Base-by-base conservation (phyloP, 37 sponge, comb jelly and placozoan species). In the Beroe ovata region DNA sequence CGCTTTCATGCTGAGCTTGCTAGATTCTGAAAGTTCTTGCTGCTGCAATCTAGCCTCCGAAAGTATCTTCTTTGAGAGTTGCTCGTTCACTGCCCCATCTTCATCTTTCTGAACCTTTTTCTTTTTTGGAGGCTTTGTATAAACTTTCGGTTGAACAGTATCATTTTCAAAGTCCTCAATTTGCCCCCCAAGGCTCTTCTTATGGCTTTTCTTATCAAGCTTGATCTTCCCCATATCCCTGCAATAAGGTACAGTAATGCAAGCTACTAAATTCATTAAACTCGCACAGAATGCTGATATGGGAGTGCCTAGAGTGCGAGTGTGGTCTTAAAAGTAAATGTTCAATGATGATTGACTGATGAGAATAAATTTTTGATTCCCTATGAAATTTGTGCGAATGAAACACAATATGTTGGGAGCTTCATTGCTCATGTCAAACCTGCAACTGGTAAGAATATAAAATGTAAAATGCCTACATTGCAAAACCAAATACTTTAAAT, bases 181-280 rank as follows among this genome's bases (percentile, higher is more conserved):
- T 35, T 77, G 84, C 21, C 54, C 54, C 39, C 54, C 84, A 4
- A 77, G 84, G 28, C 33, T 77, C 54, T 77, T 77, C 23, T 19
- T 21, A 77, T 77, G 84, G 4, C 16, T 6, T 54, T 77, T 77
- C 84, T 77, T 77, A 6, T 77, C 84, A 3, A 77, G 47, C 38
- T 77, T 77, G 26, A 77, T 77, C 84, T 77, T 77, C 20, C 84
- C 84, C 84, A 77, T 77, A 8, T 16, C 38, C 71, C 71, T 34
- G 71, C 4, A 21, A 25, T 16, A 28, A 69, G 6, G 32, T 69
- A 36, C 22, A 26, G 4, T 28, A 62, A 62, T 62, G 8, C n/a
- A n/a, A n/a, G n/a, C n/a, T n/a, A n/a, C n/a, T n/a, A n/a, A n/a
- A n/a, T n/a, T n/a, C n/a, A n/a, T n/a, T n/a, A n/a, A n/a, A n/a